phyloP scores from a whole-genome alignment of 2,113 vertebrate species.

The Morphnarchus princeps region DNA sequence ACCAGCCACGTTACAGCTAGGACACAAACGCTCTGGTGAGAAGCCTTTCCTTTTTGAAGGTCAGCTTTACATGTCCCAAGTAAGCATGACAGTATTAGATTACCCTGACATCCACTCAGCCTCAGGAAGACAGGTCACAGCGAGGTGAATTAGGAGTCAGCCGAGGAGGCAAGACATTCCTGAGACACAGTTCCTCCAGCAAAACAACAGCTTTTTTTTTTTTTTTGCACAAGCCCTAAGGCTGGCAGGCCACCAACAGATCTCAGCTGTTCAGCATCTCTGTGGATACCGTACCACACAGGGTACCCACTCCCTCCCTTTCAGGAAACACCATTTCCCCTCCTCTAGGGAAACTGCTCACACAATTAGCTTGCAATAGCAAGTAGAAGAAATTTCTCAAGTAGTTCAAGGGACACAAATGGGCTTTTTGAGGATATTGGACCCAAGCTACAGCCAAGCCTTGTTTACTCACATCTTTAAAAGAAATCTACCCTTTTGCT shows the following conservation, averaged over 20 bases:
- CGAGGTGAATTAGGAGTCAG: not conserved
- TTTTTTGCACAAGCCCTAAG: not conserved
- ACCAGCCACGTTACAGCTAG: not conserved
- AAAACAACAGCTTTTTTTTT: not conserved
- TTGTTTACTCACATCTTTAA: not conserved
- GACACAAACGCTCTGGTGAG: not conserved
- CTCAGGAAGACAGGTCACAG: not conserved
- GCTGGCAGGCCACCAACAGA: not conserved
- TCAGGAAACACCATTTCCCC: not conserved
- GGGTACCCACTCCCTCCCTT: not conserved
- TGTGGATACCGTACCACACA: not conserved
- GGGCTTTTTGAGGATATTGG: not conserved
- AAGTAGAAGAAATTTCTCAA: not conserved
- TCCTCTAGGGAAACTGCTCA: not conserved
- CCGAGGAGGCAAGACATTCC: not conserved
- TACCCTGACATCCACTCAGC: not conserved
- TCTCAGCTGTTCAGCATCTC: not conserved
- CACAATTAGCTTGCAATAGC: not conserved
- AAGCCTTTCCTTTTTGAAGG: not conserved
- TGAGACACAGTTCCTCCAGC: not conserved
- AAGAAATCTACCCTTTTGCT: not conserved
- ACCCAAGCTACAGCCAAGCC: not conserved
- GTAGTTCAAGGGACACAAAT: not conserved
- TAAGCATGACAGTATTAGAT: not conserved
- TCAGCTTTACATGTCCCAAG: not conserved